Percentiles rank a stretch among this genome's conserved stretches.
These are phyloP conservation scores for Aphelenchoides besseyi DNA, from an alignment of 1,140 invertebrate genomes.

Conservation along the genomic window DNA sequence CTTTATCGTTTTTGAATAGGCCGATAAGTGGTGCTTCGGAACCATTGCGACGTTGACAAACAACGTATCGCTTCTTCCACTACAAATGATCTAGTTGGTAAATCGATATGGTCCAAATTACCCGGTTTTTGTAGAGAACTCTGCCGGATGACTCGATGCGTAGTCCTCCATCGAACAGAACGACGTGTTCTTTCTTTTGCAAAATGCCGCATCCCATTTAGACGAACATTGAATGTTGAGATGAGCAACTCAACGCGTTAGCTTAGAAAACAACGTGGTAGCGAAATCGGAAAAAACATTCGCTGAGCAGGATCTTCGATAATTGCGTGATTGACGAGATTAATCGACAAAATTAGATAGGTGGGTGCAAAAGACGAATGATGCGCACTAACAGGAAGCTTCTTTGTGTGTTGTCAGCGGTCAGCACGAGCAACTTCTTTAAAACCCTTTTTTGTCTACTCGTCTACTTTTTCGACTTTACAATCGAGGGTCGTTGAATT, in stretches of 20 bases:
- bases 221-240: not conserved
- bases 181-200: slow-evolving; percentile 29
- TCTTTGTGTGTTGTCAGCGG: not conserved
- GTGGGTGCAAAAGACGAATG: not conserved
- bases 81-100: slow-evolving; percentile 20
- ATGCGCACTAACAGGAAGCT: not conserved
- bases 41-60: slow-evolving; percentile 35
- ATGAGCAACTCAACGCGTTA: not conserved
- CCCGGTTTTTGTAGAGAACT: slow-evolving; percentile 33
- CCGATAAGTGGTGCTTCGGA: slow-evolving; percentile 40
- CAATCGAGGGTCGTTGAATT: not conserved
- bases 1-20: slow-evolving; percentile 42
- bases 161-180: slow-evolving; percentile 37
- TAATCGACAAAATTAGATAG: not conserved
- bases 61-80: slow-evolving; percentile 43
- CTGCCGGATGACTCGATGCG: slow-evolving; percentile 35
- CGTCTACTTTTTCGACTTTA: not conserved
- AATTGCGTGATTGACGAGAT: not conserved
- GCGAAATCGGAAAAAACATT: too few relatives aligned
- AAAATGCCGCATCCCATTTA: slow-evolving; percentile 21
- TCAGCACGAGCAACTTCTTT: not conserved
- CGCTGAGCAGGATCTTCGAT: not conserved
- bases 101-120: slow-evolving; percentile 13
- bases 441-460: not conserved
- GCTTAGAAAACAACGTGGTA: not conserved